A percentile compares a stretch with the other conserved stretches of the same genome.
These are phyloP conservation scores for Himantopus leucocephalus DNA, from an alignment of 2,113 vertebrate species.

Conservation along the genomic window DNA sequence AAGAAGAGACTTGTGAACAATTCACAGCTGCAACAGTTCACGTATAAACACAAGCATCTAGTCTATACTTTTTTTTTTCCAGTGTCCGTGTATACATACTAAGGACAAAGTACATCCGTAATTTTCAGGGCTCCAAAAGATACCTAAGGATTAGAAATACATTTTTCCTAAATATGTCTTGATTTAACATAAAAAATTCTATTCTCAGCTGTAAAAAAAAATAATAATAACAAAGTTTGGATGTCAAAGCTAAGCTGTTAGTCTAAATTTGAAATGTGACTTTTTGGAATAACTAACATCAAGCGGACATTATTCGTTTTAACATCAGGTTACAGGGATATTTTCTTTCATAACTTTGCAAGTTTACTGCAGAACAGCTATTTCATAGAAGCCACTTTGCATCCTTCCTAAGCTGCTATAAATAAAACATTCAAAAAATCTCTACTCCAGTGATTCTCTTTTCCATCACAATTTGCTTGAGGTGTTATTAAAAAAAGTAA, in stretches of 20 bases:
- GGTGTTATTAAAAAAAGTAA: neutral
- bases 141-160: neutral
- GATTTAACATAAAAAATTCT: neutral
- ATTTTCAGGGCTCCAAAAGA: neutral
- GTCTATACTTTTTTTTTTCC: neutral
- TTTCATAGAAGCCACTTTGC: neutral
- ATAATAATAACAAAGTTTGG: neutral
- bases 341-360: neutral
- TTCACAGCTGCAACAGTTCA: neutral
- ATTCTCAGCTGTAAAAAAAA: neutral
- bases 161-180: neutral
- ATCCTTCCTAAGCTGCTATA: neutral
- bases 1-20: neutral
- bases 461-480: neutral
- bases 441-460: neutral
- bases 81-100: neutral
- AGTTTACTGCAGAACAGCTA: neutral
- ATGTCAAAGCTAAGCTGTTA: neutral
- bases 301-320: neutral
- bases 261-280: neutral
- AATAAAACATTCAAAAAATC: neutral
- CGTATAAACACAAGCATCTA: neutral
- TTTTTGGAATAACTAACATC: neutral
- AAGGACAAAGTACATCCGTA: neutral
- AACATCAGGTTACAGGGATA: neutral